phyloP scores from a whole-genome alignment of 2,888 invertebrate genomes.

The Lasiommata megera region DNA sequence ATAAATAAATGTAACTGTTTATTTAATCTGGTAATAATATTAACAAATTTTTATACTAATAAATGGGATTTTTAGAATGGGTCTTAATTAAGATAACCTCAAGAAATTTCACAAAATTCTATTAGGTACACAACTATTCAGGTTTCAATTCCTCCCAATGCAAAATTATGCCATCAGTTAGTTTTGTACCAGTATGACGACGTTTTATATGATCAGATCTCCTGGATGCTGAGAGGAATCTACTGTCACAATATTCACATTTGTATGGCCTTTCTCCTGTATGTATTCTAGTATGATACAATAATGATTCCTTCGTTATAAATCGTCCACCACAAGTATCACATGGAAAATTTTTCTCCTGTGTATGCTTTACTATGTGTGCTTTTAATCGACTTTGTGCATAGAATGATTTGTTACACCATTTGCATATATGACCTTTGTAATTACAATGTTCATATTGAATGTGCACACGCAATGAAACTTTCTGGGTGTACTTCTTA shows the following conservation, averaged over 20 bases:
- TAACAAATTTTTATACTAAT: too few species aligned
- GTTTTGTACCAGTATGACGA: conserved; percentile 27
- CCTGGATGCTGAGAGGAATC: conserved; percentile 60
- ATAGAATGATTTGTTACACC: conserved; percentile 67
- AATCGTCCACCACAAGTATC: conserved; percentile 55
- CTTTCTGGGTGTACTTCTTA: conserved; percentile 66
- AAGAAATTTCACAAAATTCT: too few species aligned
- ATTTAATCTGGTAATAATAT: too few species aligned
- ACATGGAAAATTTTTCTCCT: conserved; percentile 61
- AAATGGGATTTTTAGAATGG: too few species aligned
- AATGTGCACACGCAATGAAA: conserved; percentile 63
- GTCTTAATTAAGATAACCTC: too few species aligned
- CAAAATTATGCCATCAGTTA: background rate
- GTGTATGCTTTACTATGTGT: conserved; percentile 66
- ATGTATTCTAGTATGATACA: conserved; percentile 67
- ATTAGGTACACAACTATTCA: too few species aligned
- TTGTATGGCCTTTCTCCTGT: conserved; percentile 67
- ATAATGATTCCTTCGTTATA: conserved; percentile 62
- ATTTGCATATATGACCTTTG: conserved; percentile 60
- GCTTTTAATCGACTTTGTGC: conserved; percentile 63
- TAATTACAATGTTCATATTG: conserved; percentile 67
- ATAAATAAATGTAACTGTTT: too few species aligned
- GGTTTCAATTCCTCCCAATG: background rate
- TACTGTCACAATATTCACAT: conserved; percentile 54
- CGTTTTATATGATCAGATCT: conserved; percentile 57